Base-by-base conservation (phyloP, 2,888 invertebrate genomes). In the Andrena flavipes region DNA sequence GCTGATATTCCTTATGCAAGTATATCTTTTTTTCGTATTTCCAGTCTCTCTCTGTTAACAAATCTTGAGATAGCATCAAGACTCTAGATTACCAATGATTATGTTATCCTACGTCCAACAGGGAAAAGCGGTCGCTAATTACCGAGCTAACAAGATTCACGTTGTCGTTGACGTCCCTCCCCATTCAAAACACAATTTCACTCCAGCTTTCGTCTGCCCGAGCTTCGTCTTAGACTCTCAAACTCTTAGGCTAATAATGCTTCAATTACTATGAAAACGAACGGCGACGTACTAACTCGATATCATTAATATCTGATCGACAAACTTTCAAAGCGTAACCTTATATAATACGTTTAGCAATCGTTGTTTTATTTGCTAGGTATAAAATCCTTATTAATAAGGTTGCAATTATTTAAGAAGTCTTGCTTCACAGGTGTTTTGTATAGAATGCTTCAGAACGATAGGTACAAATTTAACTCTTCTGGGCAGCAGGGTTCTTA, bases 1-100 rank as follows among this genome's bases (percentile, higher is more conserved):
- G 42, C 70, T 74, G 65, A 48, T 80, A 63, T 72, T 75, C 67
- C 65, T 80, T 80, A 82, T 59, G 74, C 80, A 85, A 77, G 65
- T 84, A 76, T 77, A 65, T 65, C n/a, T 75, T 30, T 75, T 20
- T 76, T 35, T 1, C 42, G 60, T 65, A 68, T 54, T 60, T 51
- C 67, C 29, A 33, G 48, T 75, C 75, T 48, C n/a, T 54, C 65
- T 72, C 29, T 71, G 20, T 60, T 62, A 16, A 23, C 48, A 2
- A 5, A 10, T n/a, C 35, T 33, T 42, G 48, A 23, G 4, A 42
- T 65, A 23, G 23, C 10, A 30, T 48, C 6, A 5, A 26, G 13
- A 16, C 6, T 13, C n/a, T 49, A n/a, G 13, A 20, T 69, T 8
- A 2, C 42, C 33, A 5, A 30, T 23, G 16, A 48, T 29, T 20